These are phyloP conservation scores for Manduca sexta DNA, from an alignment of 1,140 invertebrate species.

Conservation along the genomic window DNA sequence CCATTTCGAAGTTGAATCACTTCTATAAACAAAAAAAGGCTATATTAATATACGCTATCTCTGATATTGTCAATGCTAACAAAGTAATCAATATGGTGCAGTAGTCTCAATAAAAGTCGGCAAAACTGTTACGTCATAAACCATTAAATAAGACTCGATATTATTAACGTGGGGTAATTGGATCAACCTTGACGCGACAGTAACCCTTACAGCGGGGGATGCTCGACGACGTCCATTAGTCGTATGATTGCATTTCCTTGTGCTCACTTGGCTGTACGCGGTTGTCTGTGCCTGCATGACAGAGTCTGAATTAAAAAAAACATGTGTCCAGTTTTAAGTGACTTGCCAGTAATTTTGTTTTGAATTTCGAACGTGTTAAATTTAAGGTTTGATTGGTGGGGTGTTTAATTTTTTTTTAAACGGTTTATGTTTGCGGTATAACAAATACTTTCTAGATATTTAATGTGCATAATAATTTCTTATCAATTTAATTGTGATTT, in stretches of 20 bases:
- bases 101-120: background rate
- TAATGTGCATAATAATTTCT: too few species aligned
- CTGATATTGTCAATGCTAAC: too few species aligned
- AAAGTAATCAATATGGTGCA: too few species aligned
- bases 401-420: constrained; percentile 6
- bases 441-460: too few species aligned
- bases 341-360: background rate
- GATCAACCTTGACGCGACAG: constrained; percentile 62
- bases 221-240: constrained; percentile 26
- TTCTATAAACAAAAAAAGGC: too few species aligned
- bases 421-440: too few species aligned
- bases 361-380: constrained; percentile 10
- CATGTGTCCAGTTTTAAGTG: too few species aligned
- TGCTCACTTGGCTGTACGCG: too few species aligned
- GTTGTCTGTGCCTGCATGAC: background rate
- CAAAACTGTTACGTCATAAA: background rate
- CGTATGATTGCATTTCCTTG: constrained; percentile 37
- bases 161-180: constrained; percentile 58
- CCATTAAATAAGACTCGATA: constrained; percentile 18
- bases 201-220: constrained; percentile 55
- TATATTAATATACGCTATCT: too few species aligned
- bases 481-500: too few species aligned
- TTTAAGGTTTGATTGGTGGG: constrained; percentile 13
- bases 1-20: too few species aligned
- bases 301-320: too few species aligned